Evolutionary conservation across 2,888 invertebrate species (phyloP).

Genomic region (Limenitis camilla): DNA sequence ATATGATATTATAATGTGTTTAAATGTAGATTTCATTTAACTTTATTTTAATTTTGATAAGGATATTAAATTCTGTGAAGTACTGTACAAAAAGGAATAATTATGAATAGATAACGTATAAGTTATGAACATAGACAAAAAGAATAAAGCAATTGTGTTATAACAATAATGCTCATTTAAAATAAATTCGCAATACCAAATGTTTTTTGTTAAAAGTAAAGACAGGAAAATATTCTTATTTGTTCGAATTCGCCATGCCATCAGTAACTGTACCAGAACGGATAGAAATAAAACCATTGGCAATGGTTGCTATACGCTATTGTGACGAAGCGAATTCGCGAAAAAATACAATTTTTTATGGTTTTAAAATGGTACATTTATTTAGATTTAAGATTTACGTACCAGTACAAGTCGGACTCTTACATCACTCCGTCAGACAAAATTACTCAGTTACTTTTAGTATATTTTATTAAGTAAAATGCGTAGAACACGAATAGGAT

Average conservation of each 20-base stretch:
- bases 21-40: too few species aligned
- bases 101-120: too few species aligned
- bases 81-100: too few species aligned
- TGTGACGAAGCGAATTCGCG: slow-evolving; percentile 10
- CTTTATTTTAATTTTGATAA: too few species aligned
- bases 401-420: not conserved
- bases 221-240: slow-evolving; percentile 4
- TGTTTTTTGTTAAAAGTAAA: slow-evolving; percentile 2
- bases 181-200: not conserved
- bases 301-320: slow-evolving; percentile 11
- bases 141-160: too few species aligned
- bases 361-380: slow-evolving; percentile 1
- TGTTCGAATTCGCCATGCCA: slow-evolving; percentile 11
- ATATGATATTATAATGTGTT: too few species aligned
- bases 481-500: too few species aligned
- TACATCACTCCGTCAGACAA: too few species aligned
- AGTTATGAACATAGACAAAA: too few species aligned
- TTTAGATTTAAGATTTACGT: not conserved
- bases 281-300: slow-evolving; percentile 15
- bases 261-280: slow-evolving; percentile 9
- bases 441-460: not conserved
- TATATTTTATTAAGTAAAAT: not conserved
- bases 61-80: too few species aligned
- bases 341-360: slow-evolving; percentile 4
- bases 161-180: not conserved